phyloP scores from a whole-genome alignment of 2,888 invertebrate species.

The Hypomecis atomaria region DNA sequence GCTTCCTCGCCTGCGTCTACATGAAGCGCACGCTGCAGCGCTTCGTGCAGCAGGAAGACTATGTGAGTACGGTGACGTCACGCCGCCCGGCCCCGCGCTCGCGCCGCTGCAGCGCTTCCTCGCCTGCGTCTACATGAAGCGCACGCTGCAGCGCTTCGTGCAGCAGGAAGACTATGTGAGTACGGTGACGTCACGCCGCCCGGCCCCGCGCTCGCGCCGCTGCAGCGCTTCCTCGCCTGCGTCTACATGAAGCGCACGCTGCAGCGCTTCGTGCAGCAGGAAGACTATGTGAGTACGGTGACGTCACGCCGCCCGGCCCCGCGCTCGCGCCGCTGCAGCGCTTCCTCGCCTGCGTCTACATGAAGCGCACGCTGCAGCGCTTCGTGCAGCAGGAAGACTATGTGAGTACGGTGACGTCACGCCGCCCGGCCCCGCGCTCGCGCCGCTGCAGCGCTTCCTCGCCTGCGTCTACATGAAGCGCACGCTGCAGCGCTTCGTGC shows the following conservation, averaged over 20 bases:
- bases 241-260: too few species aligned
- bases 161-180: slow-evolving; percentile 90
- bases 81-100: slow-evolving; percentile 89
- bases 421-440: not conserved
- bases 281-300: too few species aligned
- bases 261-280: too few species aligned
- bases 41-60: too few species aligned
- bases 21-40: too few species aligned
- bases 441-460: too few species aligned
- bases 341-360: slow-evolving; percentile 96
- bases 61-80: too few species aligned
- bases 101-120: slow-evolving; percentile 96
- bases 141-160: slow-evolving; percentile 94
- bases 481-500: too few species aligned
- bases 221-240: too few species aligned
- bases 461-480: too few species aligned
- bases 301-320: slow-evolving; percentile 88
- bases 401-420: slow-evolving; percentile 67
- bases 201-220: not conserved
- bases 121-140: slow-evolving; percentile 95
- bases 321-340: slow-evolving; percentile 94
- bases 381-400: slow-evolving; percentile 93
- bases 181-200: slow-evolving; percentile 29
- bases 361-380: slow-evolving; percentile 94
- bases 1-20: too few species aligned